Evolutionary conservation across 2,113 vertebrate species (phyloP).

Genomic region (Eolophus roseicapilla): DNA sequence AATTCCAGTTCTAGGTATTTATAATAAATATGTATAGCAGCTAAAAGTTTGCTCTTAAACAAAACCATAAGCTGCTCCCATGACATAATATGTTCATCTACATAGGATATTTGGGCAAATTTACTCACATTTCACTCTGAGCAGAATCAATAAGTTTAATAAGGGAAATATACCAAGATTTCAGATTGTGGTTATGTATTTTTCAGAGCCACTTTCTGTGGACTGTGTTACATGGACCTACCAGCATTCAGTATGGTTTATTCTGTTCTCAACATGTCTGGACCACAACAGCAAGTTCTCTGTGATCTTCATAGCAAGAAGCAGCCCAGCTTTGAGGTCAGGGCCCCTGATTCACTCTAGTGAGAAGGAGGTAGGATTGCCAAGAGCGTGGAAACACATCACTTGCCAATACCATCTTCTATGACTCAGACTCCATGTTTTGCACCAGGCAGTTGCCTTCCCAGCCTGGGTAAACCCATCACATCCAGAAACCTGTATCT

Average conservation of each 20-base stretch:
- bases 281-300: neutral
- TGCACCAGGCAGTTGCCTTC: neutral
- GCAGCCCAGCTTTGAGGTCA: neutral
- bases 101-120: neutral
- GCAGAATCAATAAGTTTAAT: neutral
- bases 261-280: neutral
- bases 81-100: neutral
- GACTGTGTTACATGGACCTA: neutral
- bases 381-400: neutral
- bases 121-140: neutral
- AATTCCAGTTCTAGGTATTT: neutral
- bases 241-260: neutral
- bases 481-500: neutral
- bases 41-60: neutral
- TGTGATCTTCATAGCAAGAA: neutral
- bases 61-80: neutral
- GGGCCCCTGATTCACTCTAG: neutral
- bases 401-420: neutral
- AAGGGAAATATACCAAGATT: neutral
- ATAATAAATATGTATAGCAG: neutral
- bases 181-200: neutral
- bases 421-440: neutral
- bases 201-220: neutral
- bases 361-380: neutral
- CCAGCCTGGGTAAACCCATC: neutral